A percentile compares a stretch with the other conserved stretches of the same genome.
Conservation (phyloP, 2,888 invertebrate genomes). For the Machimus rusticus region DNA sequence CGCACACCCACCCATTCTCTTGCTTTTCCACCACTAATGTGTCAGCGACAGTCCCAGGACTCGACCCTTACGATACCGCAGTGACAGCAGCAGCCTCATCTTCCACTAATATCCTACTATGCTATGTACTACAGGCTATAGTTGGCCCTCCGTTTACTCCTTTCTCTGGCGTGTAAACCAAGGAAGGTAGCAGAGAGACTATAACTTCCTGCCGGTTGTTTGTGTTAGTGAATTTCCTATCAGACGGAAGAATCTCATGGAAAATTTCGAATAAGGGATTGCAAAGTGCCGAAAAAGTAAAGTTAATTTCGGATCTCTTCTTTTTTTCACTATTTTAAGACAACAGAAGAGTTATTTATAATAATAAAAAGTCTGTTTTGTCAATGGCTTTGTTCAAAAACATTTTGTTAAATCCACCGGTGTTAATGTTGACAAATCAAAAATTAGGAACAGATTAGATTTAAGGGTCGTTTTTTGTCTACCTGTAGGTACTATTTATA, state of each 20-base stretch:
- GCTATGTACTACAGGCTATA: neutral
- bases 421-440: neutral
- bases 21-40: conserved; percentile 17
- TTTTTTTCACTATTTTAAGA: neutral
- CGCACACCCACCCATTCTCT: neutral
- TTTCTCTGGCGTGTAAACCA: neutral
- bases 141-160: neutral
- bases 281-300: neutral
- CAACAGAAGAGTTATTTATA: neutral
- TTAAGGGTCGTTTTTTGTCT: too few species aligned
- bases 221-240: neutral
- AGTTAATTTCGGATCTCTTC: neutral
- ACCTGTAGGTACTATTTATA: too few species aligned
- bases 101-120: conserved; percentile 7
- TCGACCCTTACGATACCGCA: conserved; percentile 11
- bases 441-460: neutral
- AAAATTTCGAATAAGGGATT: neutral
- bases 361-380: neutral
- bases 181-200: conserved; percentile 3
- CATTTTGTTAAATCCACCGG: neutral
- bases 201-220: neutral
- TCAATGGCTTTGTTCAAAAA: neutral
- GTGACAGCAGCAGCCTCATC: conserved; percentile 18
- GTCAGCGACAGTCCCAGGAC: conserved; percentile 14
- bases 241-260: neutral